Percentiles rank a stretch among this genome's conserved stretches.
phyloP scores from a whole-genome alignment of 92 coral and sea anemone species.

The Epizoanthus scotinus region DNA sequence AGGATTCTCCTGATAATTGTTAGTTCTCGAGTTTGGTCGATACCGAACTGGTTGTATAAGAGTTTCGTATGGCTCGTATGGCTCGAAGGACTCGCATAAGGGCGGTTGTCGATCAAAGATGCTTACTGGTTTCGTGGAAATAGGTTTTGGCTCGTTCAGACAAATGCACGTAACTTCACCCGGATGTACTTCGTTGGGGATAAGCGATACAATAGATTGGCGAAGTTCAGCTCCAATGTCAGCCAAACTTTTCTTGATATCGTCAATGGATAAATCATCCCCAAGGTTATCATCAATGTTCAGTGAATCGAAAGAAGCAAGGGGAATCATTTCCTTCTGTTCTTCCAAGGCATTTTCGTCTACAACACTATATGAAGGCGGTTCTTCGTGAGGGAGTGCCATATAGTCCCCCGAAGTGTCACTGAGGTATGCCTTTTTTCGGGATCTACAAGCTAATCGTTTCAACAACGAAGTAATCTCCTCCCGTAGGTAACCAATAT shows the following conservation, averaged over 20 bases:
- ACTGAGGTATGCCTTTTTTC: constrained; percentile 15
- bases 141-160: background rate
- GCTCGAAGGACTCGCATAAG: background rate
- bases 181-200: background rate
- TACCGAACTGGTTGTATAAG: background rate
- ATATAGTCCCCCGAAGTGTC: constrained; percentile 36
- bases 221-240: constrained; percentile 58
- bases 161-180: background rate
- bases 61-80: background rate
- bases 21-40: constrained; percentile 24
- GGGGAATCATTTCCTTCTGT: constrained; percentile 19
- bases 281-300: constrained; percentile 35
- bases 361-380: constrained; percentile 20
- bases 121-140: constrained; percentile 1
- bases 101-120: constrained; percentile 40
- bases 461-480: constrained; percentile 42
- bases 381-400: constrained; percentile 41
- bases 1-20: background rate
- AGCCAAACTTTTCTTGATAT: constrained; percentile 50
- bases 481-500: constrained; percentile 46
- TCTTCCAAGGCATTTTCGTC: constrained; percentile 5
- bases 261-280: constrained; percentile 40
- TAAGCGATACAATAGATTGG: constrained; percentile 42
- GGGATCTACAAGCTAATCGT: constrained; percentile 41
- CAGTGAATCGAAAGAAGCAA: constrained; percentile 52